These are phyloP conservation scores for Carabus problematicus DNA, from an alignment of 2,888 invertebrate species.

Conservation along the genomic window DNA sequence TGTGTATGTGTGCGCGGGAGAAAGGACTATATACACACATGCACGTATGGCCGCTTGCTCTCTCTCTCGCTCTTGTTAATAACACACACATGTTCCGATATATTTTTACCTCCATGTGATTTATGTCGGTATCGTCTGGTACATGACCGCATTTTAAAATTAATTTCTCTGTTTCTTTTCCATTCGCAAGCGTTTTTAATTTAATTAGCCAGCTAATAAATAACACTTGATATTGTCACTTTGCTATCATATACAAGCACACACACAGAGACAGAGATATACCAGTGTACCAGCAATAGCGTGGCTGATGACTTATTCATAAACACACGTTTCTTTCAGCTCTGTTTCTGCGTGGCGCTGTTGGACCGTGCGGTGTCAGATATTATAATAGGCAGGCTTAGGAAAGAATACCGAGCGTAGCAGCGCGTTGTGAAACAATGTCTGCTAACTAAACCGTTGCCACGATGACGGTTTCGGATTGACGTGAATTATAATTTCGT, in stretches of 20 bases:
- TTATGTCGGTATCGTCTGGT: constrained; percentile 37
- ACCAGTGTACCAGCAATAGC: background rate
- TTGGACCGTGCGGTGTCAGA: background rate
- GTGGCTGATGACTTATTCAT: constrained; percentile 38
- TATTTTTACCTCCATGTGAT: constrained; percentile 41
- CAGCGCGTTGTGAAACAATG: constrained; percentile 31
- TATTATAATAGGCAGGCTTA: background rate
- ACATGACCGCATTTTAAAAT: constrained; percentile 40
- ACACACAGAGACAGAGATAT: background rate
- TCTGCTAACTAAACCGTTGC: constrained; percentile 37
- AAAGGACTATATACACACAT: too few relatives aligned
- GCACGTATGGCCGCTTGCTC: too few relatives aligned
- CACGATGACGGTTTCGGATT: constrained; percentile 12
- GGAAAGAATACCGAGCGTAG: constrained; percentile 19
- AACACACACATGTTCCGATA: constrained; percentile 41
- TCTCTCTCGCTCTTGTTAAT: constrained; percentile 25
- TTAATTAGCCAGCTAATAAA: constrained; percentile 37
- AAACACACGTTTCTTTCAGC: background rate
- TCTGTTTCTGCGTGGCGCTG: constrained; percentile 6
- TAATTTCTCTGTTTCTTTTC: constrained; percentile 34
- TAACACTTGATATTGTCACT: constrained; percentile 33
- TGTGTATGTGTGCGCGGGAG: background rate
- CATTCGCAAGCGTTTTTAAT: constrained; percentile 21
- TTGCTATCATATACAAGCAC: background rate
- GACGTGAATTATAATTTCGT: constrained; percentile 31